Base-by-base conservation (phyloP, 2,797 vertebrate species). In the Falco columbarius region DNA sequence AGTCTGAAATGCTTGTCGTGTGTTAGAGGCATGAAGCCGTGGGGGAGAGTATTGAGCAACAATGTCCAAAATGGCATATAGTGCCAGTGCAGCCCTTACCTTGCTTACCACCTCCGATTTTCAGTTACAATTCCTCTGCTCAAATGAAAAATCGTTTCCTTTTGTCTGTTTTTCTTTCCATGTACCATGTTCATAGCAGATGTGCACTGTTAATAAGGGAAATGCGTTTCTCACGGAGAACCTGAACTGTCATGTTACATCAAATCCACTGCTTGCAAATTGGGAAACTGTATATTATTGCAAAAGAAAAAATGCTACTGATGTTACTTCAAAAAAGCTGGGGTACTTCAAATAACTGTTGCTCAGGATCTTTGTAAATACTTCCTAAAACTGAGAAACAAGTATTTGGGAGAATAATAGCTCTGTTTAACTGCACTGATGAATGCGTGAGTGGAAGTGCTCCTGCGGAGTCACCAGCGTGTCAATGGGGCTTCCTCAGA, bases 381-480 rank as follows among this genome's bases (percentile, higher is more conserved):
- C 47, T 77, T 86, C 23, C 46, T 74, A 59, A 82, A 88, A 62
- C 30, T 29, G 47, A 62, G 52, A 44, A 67, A 19, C 21, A 34
- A 73, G 27, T 65, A 9, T 51, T 42, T 40, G 49, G 61, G 68
- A 54, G 56, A 81, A 54, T 21, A 81, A 36, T 23, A 52, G 26
- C 34, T 89, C 24, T 22, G 6, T 32, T 81, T 49, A 47, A 40
- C 38, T 23, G 18, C 46, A 7, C 10, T 27, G 46, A 9, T 70
- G 68, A 65, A 58, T 40, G n/a, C 0, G 0, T 2, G 9, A 81
- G 59, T 63, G 67, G 68, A 72, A n/a, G 32, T 10, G 59, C 55
- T 89, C 4, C 3, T 29, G 27, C 0, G 0, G 40, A 91, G 54
- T 86, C 42, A 20, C 34, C 51, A 62, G 46, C 1, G 4, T 58